Percentiles rank a stretch among this genome's conserved stretches.
These are phyloP conservation scores for Macquaria australasica DNA, from an alignment of 2,113 vertebrate species.

Conservation along the genomic window DNA sequence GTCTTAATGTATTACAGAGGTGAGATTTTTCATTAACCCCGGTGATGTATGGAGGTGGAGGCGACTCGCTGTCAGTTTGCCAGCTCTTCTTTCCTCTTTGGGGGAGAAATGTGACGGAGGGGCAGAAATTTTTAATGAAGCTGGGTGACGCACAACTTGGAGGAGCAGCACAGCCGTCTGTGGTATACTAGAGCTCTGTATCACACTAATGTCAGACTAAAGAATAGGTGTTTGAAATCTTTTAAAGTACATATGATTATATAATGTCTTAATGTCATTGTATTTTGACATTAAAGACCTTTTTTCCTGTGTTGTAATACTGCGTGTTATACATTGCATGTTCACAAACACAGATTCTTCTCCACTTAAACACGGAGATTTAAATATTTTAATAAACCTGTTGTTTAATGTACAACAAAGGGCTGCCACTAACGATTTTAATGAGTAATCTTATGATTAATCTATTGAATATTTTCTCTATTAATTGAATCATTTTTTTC, in stretches of 20 bases:
- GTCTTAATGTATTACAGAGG: slow-evolving; percentile 7
- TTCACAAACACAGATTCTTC: no score
- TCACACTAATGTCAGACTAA: neutral
- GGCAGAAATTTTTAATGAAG: slow-evolving; percentile 51
- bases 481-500: neutral
- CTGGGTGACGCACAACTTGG: slow-evolving; percentile 3
- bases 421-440: no score
- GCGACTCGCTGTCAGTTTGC: neutral
- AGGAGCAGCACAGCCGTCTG: neutral
- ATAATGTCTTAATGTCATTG: neutral
- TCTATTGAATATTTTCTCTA: neutral
- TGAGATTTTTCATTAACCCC: slow-evolving; percentile 45
- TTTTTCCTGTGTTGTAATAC: neutral
- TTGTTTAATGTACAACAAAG: neutral
- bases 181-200: neutral
- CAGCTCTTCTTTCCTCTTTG: slow-evolving; percentile 24
- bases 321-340: neutral
- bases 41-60: slow-evolving; percentile 14
- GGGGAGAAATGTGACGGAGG: slow-evolving; percentile 37
- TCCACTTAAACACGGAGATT: neutral
- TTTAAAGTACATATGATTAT: no score
- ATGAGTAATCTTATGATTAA: neutral
- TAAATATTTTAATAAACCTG: neutral
- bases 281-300: neutral
- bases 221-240: neutral